phyloP scores from a whole-genome alignment of 2,797 vertebrate genomes.

The Spinus olivaceus region DNA sequence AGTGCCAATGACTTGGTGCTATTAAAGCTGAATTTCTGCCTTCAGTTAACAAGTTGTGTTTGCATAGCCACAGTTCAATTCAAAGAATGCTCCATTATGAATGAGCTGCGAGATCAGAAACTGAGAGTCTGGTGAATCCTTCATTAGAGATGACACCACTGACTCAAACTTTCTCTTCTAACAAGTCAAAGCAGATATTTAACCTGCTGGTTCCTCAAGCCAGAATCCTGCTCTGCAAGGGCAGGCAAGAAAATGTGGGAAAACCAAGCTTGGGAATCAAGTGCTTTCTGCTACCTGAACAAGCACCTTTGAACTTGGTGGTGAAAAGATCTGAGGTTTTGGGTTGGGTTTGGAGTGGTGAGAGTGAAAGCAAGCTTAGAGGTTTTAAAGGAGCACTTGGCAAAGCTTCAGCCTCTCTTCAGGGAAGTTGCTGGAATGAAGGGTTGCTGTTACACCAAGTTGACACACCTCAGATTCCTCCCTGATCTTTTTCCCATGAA shows the following conservation, averaged over 20 bases:
- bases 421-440: neutral
- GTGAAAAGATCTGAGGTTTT: neutral
- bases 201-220: neutral
- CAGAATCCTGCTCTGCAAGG: neutral
- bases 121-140: neutral
- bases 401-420: neutral
- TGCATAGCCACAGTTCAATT: neutral
- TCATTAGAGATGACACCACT: neutral
- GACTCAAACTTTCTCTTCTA: neutral
- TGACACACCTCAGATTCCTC: neutral
- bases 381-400: neutral
- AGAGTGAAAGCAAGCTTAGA: neutral
- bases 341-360: neutral
- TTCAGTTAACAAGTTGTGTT: constrained; percentile 10
- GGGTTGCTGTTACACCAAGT: neutral
- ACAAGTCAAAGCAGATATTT: neutral
- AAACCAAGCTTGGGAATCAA: neutral
- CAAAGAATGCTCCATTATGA: neutral
- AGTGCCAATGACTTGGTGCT: neutral
- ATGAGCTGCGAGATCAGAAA: constrained; percentile 26
- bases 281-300: neutral
- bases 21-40: constrained; percentile 16
- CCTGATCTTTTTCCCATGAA: fast-evolving
- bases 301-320: neutral
- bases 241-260: neutral